Evolutionary conservation across 2,113 vertebrate genomes (phyloP).

Genomic region (Pimephales promelas): DNA sequence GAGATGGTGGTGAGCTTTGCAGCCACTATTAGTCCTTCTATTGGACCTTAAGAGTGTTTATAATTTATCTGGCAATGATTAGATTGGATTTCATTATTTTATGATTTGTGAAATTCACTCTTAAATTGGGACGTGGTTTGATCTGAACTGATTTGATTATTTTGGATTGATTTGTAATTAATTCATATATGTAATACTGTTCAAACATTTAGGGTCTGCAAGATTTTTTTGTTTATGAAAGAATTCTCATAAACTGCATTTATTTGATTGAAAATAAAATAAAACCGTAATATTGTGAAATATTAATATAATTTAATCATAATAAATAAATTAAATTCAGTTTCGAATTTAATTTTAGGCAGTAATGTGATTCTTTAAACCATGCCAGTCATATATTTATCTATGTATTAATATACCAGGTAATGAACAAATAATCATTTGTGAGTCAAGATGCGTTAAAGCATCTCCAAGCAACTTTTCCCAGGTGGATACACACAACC

Average conservation of each 20-base stretch:
- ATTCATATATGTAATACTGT: no score
- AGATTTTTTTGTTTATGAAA: no score
- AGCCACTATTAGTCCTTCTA: neutral
- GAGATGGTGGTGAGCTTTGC: constrained; percentile 95
- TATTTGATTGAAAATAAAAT: no score
- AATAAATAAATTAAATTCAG: no score
- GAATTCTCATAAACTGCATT: no score
- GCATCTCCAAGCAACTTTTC: neutral
- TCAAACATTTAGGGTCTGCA: no score
- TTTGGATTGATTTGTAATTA: no score
- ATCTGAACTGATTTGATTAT: no score
- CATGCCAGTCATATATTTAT: neutral
- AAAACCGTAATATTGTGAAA: no score
- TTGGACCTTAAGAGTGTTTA: neutral
- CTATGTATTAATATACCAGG: neutral
- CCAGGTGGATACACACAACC: neutral
- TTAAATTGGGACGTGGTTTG: no score
- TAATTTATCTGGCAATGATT: neutral
- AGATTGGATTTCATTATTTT: neutral
- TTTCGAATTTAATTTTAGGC: neutral
- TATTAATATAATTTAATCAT: no score
- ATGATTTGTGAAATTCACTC: no score
- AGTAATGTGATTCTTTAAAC: neutral
- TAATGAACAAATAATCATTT: neutral
- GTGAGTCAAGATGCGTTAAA: neutral